Base-by-base conservation (phyloP, 30 jellyfish, hydroid and myxozoan species). In the Hydra vulgaris region DNA sequence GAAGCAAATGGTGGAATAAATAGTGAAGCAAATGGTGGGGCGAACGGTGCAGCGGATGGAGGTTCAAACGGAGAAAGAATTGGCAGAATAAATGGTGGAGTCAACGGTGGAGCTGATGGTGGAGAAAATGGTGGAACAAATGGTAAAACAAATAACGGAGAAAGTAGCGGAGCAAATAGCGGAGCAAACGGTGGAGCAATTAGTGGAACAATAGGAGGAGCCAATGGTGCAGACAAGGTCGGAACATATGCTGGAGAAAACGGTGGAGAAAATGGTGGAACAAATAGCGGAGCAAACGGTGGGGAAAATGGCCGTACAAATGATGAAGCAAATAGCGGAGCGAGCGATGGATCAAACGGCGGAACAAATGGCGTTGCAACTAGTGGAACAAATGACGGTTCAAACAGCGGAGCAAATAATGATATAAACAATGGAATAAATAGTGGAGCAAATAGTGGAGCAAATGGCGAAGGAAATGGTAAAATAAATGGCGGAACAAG, bases 241-340 rank as follows among this genome's bases (percentile, higher is more conserved):
- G 24, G 71, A 25, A 74, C 74, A 8, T 20, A 4, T 74, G 71
- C 23, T 0, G 20, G 26, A 17, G n/a, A n/a, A n/a, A n/a, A n/a
- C n/a, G n/a, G n/a, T n/a, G 82, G 82, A 24, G 55, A 15, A 8
- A 68, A 25, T 25, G 75, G 82, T 19, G 71, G 82, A 24, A 16
- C 17, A 20, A 70, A 25, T 0, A 25, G n/a, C n/a, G n/a, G n/a
- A n/a, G n/a, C n/a, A n/a, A n/a, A n/a, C n/a, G n/a, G n/a, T n/a
- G n/a, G n/a, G n/a, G n/a, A n/a, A n/a, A n/a, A n/a, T n/a, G n/a
- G n/a, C n/a, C n/a, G n/a, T n/a, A n/a, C n/a, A n/a, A n/a, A n/a
- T n/a, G n/a, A n/a, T n/a, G n/a, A n/a, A n/a, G n/a, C n/a, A n/a
- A n/a, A n/a, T n/a, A n/a, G n/a, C n/a, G n/a, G n/a, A n/a, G n/a